These are phyloP conservation scores for Temnothorax rugatulus DNA, from an alignment of 2,888 invertebrate genomes.

Conservation along the genomic window DNA sequence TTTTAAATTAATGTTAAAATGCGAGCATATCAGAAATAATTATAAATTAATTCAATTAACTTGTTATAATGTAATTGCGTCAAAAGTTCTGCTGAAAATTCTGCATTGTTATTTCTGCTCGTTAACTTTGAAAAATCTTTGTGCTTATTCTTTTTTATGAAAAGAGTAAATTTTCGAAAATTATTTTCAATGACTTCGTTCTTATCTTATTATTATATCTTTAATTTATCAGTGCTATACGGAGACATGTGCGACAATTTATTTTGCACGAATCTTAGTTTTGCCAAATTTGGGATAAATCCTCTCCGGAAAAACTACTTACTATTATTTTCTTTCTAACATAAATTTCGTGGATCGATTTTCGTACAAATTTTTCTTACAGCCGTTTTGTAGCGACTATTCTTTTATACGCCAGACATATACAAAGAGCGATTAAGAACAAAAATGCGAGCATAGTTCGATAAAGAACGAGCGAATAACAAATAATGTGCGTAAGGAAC, in stretches of 20 bases:
- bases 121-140: not conserved
- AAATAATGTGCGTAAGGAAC: slow-evolving; percentile 28
- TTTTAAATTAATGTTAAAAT: slow-evolving; percentile 44
- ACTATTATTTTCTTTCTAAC: no score
- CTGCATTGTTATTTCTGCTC: not conserved
- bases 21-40: slow-evolving; percentile 5
- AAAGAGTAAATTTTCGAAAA: not conserved
- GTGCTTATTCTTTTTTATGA: not conserved
- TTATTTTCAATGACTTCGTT: not conserved
- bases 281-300: no score
- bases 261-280: no score
- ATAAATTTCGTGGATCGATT: no score
- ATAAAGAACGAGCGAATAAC: slow-evolving; percentile 28
- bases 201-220: not conserved
- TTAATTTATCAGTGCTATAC: not conserved
- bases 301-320: no score
- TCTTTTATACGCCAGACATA: slow-evolving; percentile 49
- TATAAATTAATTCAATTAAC: not conserved
- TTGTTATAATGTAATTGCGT: not conserved
- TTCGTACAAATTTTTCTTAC: not conserved
- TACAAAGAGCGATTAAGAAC: slow-evolving; percentile 66
- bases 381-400: not conserved
- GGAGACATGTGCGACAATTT: no score
- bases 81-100: not conserved
- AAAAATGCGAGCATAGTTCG: slow-evolving; percentile 53